These are phyloP conservation scores for Drosophila nikananu DNA, from an alignment of 1,140 invertebrate species.

Conservation along the genomic window DNA sequence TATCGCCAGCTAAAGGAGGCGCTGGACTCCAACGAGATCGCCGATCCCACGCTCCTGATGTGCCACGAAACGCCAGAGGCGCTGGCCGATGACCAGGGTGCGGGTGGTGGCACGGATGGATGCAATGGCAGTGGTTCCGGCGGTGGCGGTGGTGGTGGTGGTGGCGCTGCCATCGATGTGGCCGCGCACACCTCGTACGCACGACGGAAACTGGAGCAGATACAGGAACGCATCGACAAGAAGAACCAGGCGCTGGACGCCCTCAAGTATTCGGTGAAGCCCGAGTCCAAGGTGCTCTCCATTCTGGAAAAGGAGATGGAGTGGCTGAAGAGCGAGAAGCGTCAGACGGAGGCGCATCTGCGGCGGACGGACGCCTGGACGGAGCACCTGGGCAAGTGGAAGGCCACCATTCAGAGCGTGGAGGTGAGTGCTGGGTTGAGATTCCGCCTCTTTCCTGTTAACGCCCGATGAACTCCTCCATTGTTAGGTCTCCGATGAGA, in stretches of 20 bases:
- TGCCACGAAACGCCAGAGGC: constrained; percentile 42
- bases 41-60: constrained; percentile 80
- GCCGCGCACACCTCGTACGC: constrained; percentile 94
- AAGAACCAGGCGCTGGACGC: constrained; percentile 93
- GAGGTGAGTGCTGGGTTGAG: constrained; percentile 86
- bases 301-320: constrained; percentile 94
- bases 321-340: constrained; percentile 91
- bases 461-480: neutral
- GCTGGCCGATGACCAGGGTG: constrained; percentile 75
- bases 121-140: constrained; percentile 32
- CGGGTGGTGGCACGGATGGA: constrained; percentile 66
- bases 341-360: constrained; percentile 92
- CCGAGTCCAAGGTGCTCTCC: constrained; percentile 90
- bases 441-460: neutral
- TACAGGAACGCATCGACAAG: constrained; percentile 92
- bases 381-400: constrained; percentile 94
- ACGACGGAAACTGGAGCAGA: constrained; percentile 91
- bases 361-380: constrained; percentile 95
- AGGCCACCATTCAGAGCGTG: constrained; percentile 92
- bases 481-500: constrained; percentile 90
- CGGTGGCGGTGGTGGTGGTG: constrained; percentile 75
- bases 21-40: constrained; percentile 89
- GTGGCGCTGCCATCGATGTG: constrained; percentile 87
- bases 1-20: constrained; percentile 92
- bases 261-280: constrained; percentile 90